Evolutionary conservation across 2,888 invertebrate species (phyloP).

Genomic region (Eilema griseolum): DNA sequence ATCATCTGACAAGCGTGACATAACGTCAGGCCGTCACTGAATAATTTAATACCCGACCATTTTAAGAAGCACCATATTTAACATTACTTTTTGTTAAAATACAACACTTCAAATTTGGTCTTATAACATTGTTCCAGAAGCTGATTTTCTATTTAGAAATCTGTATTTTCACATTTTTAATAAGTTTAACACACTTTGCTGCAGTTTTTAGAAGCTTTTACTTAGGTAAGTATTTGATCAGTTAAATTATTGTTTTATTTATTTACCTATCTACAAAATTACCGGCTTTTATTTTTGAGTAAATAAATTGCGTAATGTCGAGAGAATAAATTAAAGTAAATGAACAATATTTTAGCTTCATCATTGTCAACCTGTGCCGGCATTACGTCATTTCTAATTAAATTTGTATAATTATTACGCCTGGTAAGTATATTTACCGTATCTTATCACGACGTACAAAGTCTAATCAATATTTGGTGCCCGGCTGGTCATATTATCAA

Average conservation of each 20-base stretch:
- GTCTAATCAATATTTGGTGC: constrained; percentile 34
- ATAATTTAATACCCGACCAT: constrained; percentile 44
- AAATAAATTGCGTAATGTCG: constrained; percentile 54
- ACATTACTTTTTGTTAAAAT: constrained; percentile 11
- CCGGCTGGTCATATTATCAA: constrained; percentile 27
- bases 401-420: constrained; percentile 24
- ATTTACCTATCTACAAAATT: constrained; percentile 30
- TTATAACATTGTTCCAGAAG: constrained; percentile 33
- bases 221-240: constrained; percentile 37
- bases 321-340: constrained; percentile 36
- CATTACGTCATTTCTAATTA: constrained; percentile 46
- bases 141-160: constrained; percentile 33
- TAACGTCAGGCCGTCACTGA: constrained; percentile 27
- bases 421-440: constrained; percentile 40
- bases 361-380: constrained; percentile 43
- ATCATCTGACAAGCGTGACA: constrained; percentile 62
- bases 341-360: constrained; percentile 28
- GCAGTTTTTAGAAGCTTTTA: constrained; percentile 34
- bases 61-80: constrained; percentile 31
- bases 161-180: constrained; percentile 44
- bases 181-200: constrained; percentile 39
- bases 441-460: constrained; percentile 37
- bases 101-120: background rate
- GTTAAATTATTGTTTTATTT: background rate
- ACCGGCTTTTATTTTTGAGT: constrained; percentile 46